These are phyloP conservation scores for Phenacoccus solenopsis DNA, from an alignment of 1,140 invertebrate species.

Conservation along the genomic window DNA sequence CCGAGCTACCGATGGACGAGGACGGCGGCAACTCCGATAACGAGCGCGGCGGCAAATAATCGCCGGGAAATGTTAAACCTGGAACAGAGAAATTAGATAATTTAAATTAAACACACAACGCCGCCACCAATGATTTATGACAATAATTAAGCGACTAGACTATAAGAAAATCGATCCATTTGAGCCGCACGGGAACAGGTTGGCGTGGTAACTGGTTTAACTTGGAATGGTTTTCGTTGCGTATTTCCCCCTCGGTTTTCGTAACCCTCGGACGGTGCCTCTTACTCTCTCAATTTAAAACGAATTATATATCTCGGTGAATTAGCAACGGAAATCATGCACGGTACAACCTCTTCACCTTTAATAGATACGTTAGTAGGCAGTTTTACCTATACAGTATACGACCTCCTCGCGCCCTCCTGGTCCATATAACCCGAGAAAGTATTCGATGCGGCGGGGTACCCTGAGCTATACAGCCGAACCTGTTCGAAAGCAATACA, in stretches of 20 bases:
- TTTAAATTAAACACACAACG: background rate
- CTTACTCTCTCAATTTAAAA: background rate
- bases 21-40: background rate
- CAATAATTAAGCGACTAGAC: background rate
- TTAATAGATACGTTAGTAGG: constrained; percentile 16
- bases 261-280: no score
- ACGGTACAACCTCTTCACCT: background rate
- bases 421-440: no score
- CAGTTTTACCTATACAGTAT: background rate
- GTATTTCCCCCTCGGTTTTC: background rate
- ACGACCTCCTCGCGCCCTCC: no score
- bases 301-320: background rate
- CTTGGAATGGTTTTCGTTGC: no score
- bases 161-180: background rate
- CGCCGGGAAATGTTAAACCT: constrained; percentile 1
- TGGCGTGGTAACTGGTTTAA: background rate
- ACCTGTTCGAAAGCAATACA: constrained; percentile 14
- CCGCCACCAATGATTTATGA: background rate
- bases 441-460: constrained; percentile 5
- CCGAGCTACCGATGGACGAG: background rate
- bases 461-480: background rate
- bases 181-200: background rate
- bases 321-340: constrained; percentile 10
- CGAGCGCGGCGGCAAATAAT: constrained; percentile 6
- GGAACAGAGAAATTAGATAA: background rate